Base-by-base conservation (phyloP, 2,113 vertebrate species). In the Pholis gunnellus region DNA sequence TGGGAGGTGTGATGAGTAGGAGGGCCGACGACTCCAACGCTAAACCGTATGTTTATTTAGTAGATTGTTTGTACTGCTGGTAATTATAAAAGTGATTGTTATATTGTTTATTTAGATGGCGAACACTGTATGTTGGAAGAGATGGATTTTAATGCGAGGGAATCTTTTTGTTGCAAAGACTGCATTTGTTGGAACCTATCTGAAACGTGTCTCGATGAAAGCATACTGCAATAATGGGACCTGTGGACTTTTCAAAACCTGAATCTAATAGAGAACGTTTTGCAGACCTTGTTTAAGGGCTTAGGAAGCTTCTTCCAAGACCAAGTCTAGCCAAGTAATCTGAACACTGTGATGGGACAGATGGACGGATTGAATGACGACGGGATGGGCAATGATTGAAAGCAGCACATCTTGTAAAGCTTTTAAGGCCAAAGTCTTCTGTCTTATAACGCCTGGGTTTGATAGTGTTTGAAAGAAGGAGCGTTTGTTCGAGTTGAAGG, bases 1-100 rank as follows among this genome's bases (percentile, higher is more conserved):
- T 93, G 84, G 91, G 91, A 93, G 91, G 92, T 89, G 78, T 48
- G 87, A 83, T n/a, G 78, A 88, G 87, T 78, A 73, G 52, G 85
- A 87, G 82, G 79, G 79, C 82, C n/a, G 22, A 82, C 69, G 82
- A 87, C 57, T 40, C 78, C 54, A 72, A 63, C n/a, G 29, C 72
- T 61, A 56, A 88, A 87, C 79, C 78, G 71, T 81, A 84, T 57
- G 34, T 85, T 89, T 75, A 56, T 69, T 82, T 31, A 52, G 52
- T 82, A 78, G 46, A 73, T 65, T 70, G 59, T 87, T 72, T 56
- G 60, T 84, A 65, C 77, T 52, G 9, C 48, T 52, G 8, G 48
- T 70, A n/a, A n/a, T 25, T 74, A 78, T 83, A 48, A 36, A 61
- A 48, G 54, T 77, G 67, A 75, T 83, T 76, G 88, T 74, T 76